These are phyloP conservation scores for Eudemis profundana DNA, from an alignment of 2,888 invertebrate genomes.

Conservation along the genomic window DNA sequence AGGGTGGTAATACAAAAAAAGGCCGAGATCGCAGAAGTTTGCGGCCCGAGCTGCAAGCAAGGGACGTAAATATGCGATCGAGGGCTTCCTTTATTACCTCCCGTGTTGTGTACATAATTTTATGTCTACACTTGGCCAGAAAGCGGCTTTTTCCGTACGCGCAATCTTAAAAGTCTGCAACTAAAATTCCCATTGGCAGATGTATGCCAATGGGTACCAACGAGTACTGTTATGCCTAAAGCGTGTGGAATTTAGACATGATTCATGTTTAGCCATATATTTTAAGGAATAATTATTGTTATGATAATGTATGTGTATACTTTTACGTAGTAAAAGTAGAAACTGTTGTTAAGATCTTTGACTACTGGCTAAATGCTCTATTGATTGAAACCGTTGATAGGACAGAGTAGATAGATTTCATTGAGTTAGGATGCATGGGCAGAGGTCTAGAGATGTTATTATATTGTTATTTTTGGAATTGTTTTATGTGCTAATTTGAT, in stretches of 20 bases:
- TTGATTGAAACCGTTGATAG: neutral
- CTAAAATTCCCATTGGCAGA: too few species aligned
- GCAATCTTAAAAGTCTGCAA: too few species aligned
- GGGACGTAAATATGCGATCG: too few species aligned
- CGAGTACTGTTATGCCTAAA: neutral
- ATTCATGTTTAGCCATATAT: neutral
- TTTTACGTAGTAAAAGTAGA: constrained; percentile 39
- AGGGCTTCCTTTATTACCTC: too few species aligned
- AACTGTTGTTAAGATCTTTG: constrained; percentile 27
- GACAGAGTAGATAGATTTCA: neutral
- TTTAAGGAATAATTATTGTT: constrained; percentile 2
- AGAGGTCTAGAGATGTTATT: constrained; percentile 27
- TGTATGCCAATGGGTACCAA: too few species aligned
- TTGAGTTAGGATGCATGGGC: neutral
- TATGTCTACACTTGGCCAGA: too few species aligned
- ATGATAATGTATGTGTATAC: constrained; percentile 17
- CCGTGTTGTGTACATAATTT: too few species aligned
- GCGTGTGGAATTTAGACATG: neutral
- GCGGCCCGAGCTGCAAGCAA: too few species aligned
- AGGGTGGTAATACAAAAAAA: too few species aligned
- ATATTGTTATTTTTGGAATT: constrained; percentile 35
- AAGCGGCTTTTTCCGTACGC: too few species aligned
- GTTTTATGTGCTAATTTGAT: constrained; percentile 28
- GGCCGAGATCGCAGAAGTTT: too few species aligned
- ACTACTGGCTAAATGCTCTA: neutral